Conservation (phyloP, 2,113 vertebrate genomes). For the Mionectes macconnelli region DNA sequence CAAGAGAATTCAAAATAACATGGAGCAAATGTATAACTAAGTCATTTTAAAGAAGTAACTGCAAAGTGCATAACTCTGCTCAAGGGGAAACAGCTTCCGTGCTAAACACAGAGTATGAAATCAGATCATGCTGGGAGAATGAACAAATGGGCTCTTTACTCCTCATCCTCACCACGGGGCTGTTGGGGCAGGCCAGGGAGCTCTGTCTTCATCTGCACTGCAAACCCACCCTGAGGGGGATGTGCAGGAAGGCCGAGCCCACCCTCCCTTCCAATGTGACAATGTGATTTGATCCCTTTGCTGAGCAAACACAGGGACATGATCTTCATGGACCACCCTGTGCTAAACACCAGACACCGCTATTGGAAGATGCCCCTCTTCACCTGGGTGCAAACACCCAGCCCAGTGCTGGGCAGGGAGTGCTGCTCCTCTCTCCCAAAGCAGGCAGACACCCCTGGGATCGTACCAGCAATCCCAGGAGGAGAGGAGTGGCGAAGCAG, state of each 20-base stretch:
- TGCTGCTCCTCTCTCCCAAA: background rate
- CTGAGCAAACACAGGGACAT: accelerated
- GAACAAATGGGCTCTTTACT: background rate
- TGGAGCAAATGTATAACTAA: constrained; percentile 52
- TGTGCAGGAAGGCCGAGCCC: background rate
- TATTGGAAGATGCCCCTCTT: background rate
- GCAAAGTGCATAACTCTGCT: constrained; percentile 38
- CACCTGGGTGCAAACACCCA: background rate
- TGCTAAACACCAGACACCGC: accelerated
- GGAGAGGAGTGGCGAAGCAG: background rate
- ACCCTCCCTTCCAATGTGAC: background rate
- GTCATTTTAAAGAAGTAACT: constrained; percentile 37
- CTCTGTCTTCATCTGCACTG: background rate
- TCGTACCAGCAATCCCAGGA: background rate
- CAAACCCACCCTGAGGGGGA: background rate
- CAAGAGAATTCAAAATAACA: constrained; percentile 59
- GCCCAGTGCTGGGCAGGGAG: background rate
- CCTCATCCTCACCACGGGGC: background rate
- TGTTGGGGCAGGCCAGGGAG: background rate
- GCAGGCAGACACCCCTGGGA: background rate
- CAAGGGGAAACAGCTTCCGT: constrained; percentile 38
- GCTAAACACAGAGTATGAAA: background rate
- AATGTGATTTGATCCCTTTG: background rate
- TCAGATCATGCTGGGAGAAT: background rate
- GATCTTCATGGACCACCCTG: background rate